Conservation (phyloP, 2,113 vertebrate species). For the Peromyscus polionotus region DNA sequence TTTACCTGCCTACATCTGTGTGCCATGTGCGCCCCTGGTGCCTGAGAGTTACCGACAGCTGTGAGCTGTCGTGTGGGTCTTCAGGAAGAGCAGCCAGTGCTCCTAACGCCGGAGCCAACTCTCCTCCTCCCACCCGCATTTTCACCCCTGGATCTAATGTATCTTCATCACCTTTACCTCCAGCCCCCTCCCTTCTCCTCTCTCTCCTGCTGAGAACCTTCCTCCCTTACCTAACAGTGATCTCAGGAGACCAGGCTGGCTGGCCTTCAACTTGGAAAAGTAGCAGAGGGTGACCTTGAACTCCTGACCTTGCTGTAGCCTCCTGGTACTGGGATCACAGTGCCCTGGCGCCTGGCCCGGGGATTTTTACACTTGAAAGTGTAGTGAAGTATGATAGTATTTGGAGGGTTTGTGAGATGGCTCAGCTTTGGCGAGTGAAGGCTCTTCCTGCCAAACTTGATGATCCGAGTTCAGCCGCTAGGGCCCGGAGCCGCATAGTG, state of each 20-base stretch:
- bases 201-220: background rate
- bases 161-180: background rate
- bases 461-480: background rate
- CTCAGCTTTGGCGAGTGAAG: background rate
- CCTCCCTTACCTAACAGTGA: background rate
- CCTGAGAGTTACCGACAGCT: background rate
- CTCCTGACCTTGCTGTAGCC: too few species aligned
- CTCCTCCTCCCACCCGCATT: too few species aligned
- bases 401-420: background rate
- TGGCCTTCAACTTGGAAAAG: background rate
- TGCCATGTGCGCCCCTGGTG: accelerated
- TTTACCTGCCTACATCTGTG: background rate
- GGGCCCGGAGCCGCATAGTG: background rate
- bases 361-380: background rate
- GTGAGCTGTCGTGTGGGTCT: background rate
- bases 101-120: background rate
- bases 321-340: background rate
- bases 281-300: background rate
- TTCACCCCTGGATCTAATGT: background rate
- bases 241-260: background rate
- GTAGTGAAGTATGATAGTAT: background rate
- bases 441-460: background rate
- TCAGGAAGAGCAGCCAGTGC: background rate
- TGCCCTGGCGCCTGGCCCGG: background rate
- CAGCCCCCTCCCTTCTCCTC: background rate